A percentile compares a stretch with the other conserved stretches of the same genome.
phyloP scores from a whole-genome alignment of 2,888 invertebrate genomes.

The Meiosimyza decipiens region DNA sequence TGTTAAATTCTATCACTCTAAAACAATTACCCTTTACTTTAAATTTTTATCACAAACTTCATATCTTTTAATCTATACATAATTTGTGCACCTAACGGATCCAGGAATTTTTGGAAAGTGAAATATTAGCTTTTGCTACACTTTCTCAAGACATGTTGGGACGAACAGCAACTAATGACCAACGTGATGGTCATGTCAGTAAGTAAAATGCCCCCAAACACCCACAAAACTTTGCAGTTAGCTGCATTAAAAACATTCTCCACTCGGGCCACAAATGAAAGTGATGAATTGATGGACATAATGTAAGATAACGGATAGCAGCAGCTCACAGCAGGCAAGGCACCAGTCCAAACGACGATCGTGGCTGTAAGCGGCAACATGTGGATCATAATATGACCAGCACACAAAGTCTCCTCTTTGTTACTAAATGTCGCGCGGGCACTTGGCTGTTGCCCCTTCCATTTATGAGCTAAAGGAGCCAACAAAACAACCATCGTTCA shows the following conservation, averaged over 20 bases:
- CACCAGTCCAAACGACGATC: no score
- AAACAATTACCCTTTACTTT: not conserved
- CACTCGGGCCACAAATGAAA: constrained; percentile 34
- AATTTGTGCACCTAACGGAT: not conserved
- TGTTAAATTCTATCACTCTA: no score
- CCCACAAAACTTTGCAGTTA: constrained; percentile 19
- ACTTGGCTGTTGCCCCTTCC: not conserved
- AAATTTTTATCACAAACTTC: not conserved
- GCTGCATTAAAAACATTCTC: constrained; percentile 29
- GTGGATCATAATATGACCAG: no score
- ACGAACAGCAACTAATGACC: not conserved
- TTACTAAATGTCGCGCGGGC: not conserved
- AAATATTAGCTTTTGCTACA: constrained; percentile 6
- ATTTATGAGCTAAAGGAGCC: not conserved
- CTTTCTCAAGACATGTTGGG: constrained; percentile 8
- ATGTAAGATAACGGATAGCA: constrained; percentile 1
- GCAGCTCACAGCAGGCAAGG: no score
- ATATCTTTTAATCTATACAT: not conserved
- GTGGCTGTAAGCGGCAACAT: no score
- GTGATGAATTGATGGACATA: constrained; percentile 40
- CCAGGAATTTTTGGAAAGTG: constrained; percentile 4
- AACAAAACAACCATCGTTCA: not conserved
- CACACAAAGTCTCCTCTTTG: not conserved
- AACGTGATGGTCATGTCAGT: not conserved
- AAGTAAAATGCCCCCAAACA: constrained; percentile 28